Percentiles rank a stretch among this genome's conserved stretches.
Conservation (phyloP, 2,797 vertebrate genomes). For the Liparis tanakae region DNA sequence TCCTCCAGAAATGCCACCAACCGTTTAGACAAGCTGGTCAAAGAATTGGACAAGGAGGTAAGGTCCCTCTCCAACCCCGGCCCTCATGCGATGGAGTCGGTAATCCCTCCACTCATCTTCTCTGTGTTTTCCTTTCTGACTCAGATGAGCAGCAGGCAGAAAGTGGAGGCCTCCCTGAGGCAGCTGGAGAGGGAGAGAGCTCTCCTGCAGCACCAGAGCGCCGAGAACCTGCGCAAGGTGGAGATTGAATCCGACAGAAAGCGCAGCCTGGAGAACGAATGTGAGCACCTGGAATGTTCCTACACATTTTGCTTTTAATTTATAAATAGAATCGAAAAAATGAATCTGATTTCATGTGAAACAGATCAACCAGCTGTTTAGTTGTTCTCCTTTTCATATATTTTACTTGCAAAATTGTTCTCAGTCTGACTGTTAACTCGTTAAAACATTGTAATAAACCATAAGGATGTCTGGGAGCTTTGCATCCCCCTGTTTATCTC, state of each 20-base stretch:
- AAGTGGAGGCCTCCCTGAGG: slow-evolving; percentile 88
- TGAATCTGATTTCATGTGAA: neutral
- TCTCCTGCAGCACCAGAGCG: slow-evolving; percentile 93
- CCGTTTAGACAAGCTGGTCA: slow-evolving; percentile 93
- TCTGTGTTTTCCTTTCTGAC: slow-evolving; percentile 18
- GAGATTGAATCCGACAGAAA: slow-evolving; percentile 93
- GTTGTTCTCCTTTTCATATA: slow-evolving; percentile 2
- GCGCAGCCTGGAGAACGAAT: slow-evolving; percentile 92
- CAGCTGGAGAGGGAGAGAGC: slow-evolving; percentile 93
- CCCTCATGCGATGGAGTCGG: neutral
- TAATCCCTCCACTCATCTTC: neutral
- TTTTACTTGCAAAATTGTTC: slow-evolving; percentile 8
- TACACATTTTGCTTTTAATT: neutral
- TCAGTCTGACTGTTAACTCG: neutral
- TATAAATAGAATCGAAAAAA: neutral
- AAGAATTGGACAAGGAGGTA: slow-evolving; percentile 97
- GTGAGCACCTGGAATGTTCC: slow-evolving; percentile 70
- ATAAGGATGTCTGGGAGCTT: neutral
- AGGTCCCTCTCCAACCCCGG: slow-evolving; percentile 13
- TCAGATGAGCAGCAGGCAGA: slow-evolving; percentile 91
- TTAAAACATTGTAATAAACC: slow-evolving; percentile 2
- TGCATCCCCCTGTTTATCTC: neutral
- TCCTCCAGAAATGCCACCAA: slow-evolving; percentile 86
- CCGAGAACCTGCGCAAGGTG: slow-evolving; percentile 91
- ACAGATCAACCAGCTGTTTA: neutral